Evolutionary conservation across 2,888 invertebrate species (phyloP), one percentile per base, ranked within the genome.

Genomic region (Macaria liturata): DNA sequence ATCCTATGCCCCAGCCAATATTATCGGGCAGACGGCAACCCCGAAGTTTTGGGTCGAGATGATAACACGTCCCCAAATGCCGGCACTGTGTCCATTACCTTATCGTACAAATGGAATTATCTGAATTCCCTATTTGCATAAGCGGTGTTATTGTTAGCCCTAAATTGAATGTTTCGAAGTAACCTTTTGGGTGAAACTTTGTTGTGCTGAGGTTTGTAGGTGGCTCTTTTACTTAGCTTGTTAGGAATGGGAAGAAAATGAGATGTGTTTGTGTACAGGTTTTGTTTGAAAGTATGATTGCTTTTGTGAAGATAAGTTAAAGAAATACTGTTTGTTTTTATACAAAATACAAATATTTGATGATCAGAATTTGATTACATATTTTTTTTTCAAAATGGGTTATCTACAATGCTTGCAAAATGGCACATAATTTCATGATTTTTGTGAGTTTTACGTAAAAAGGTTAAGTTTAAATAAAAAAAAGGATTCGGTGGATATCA

Each of bases 41-140:
- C 61, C 74, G 70, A 88, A 89, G 81, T 89, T 90, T 88, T 84
- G 88, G 90, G 89, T 87, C 80, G 80, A 78, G 78, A 83, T 79
- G 84, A 86, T 87, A 88, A 86, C 80, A 76, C 78, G 78, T 79
- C 76, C 79, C 74, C 65, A 72, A 71, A 77, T 74, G 60, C 67
- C 65, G 67, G 64, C 75, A 69, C 64, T 65, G 70, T 67, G 72
- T 74, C 79, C 73, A 81, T 81, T 82, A 83, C 78, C 78, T 78
- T 82, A 81, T 81, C 78, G 72, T 74, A 72, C 68, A 74, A 74
- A 76, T 72, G 64, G 71, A 76, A 76, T 78, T 72, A 80, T 76
- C 70, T 40, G 54, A 61, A 61, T 57, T 59, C 59, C 48, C 57
- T 46, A 52, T 65, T 65, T 63, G 64, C 58, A 63, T 63, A 64